Conservation (phyloP, 2,888 invertebrate genomes). For the Isoperla grammatica region DNA sequence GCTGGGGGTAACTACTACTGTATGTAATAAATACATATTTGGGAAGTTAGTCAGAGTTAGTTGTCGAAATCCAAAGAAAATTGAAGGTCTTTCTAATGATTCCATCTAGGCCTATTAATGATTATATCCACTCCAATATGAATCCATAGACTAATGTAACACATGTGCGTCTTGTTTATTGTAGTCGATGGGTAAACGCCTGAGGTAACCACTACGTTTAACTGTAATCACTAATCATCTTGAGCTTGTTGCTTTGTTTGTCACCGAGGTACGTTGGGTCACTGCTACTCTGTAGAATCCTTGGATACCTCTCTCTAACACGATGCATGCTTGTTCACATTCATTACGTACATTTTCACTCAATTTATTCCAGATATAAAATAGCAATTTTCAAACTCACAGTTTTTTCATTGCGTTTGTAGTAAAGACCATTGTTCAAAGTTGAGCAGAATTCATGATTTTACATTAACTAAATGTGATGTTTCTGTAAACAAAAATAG, state of each 20-base stretch:
- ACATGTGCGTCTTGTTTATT: conserved; percentile 33
- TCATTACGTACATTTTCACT: background rate
- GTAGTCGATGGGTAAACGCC: conserved; percentile 44
- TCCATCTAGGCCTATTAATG: too few relatives aligned
- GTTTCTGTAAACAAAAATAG: too few relatives aligned
- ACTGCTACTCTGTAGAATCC: background rate
- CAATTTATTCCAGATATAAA: background rate
- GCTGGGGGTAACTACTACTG: too few relatives aligned
- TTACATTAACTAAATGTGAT: too few relatives aligned
- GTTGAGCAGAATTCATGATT: too few relatives aligned
- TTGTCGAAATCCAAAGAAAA: too few relatives aligned
- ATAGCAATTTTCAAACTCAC: too few relatives aligned
- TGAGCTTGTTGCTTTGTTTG: conserved; percentile 32
- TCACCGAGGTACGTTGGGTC: conserved; percentile 20
- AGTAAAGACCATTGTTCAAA: too few relatives aligned
- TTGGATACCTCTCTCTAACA: background rate
- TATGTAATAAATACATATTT: too few relatives aligned
- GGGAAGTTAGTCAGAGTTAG: too few relatives aligned
- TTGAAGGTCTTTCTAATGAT: too few relatives aligned
- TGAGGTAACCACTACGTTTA: conserved; percentile 41
- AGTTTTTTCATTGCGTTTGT: too few relatives aligned
- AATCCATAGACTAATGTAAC: conserved; percentile 27
- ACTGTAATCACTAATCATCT: conserved; percentile 34
- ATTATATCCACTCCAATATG: conserved; percentile 27
- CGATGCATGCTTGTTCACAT: background rate